These are phyloP conservation scores for Lepidurus packardi DNA, from an alignment of 1,140 invertebrate genomes.

Conservation along the genomic window DNA sequence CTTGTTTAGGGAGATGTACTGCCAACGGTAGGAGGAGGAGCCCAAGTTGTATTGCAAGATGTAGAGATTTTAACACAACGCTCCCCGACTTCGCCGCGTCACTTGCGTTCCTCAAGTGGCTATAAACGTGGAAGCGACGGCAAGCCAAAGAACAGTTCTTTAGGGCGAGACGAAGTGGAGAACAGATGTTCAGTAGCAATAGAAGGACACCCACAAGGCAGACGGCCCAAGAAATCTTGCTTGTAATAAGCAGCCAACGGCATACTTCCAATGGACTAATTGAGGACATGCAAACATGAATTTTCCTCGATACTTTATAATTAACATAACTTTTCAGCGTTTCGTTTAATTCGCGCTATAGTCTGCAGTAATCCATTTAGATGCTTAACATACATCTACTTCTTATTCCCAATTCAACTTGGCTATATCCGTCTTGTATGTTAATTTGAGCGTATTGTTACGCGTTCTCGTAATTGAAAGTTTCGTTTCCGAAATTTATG, in stretches of 20 bases:
- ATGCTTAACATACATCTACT: too few species aligned
- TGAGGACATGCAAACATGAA: background rate
- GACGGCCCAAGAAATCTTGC: conserved; percentile 29
- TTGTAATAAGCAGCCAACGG: background rate
- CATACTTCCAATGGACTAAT: too few species aligned
- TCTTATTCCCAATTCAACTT: too few species aligned
- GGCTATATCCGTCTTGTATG: too few species aligned
- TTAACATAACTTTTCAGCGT: too few species aligned
- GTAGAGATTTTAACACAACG: conserved; percentile 83
- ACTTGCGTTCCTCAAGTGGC: background rate
- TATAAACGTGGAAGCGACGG: conserved; percentile 31
- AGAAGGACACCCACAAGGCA: conserved; percentile 36
- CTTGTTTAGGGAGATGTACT: conserved; percentile 72
- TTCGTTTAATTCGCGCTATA: too few species aligned
- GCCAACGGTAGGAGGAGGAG: conserved; percentile 84
- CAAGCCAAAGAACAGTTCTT: background rate
- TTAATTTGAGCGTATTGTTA: too few species aligned
- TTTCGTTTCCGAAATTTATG: too few species aligned
- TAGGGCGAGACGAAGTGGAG: conserved; percentile 27
- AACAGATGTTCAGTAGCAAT: conserved; percentile 35
- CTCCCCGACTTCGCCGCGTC: conserved; percentile 55
- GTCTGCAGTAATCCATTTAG: too few species aligned
- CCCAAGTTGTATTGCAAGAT: conserved; percentile 89
- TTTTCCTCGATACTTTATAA: background rate
- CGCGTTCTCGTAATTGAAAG: too few species aligned